phyloP scores from a whole-genome alignment of 2,797 vertebrate genomes.

The Tokudaia tokunoshimensis region DNA sequence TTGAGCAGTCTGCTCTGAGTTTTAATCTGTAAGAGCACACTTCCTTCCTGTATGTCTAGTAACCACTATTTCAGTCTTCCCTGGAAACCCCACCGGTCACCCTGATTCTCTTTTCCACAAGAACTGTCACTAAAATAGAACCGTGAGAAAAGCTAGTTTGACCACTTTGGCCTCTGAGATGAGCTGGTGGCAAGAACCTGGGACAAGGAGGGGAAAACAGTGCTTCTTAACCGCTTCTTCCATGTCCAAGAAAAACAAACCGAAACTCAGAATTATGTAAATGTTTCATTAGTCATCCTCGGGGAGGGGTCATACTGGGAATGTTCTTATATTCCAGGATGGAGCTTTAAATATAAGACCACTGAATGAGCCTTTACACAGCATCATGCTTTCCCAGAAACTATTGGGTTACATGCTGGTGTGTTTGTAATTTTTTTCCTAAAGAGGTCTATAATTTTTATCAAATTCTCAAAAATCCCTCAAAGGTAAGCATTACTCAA shows the following conservation, averaged over 20 bases:
- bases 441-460: not conserved
- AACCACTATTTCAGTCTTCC: slow-evolving; percentile 60
- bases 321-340: slow-evolving; percentile 33
- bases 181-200: not conserved
- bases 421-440: slow-evolving; percentile 23
- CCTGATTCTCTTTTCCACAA: slow-evolving; percentile 49
- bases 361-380: slow-evolving; percentile 1
- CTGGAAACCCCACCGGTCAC: slow-evolving; percentile 59
- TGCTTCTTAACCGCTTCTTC: not conserved
- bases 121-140: slow-evolving; percentile 74
- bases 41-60: slow-evolving; percentile 76
- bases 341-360: slow-evolving; percentile 15
- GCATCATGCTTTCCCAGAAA: not conserved
- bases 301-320: slow-evolving; percentile 16
- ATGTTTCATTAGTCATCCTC: slow-evolving; percentile 12
- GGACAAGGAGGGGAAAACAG: not conserved
- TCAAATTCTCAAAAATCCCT: not conserved
- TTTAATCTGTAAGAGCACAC: slow-evolving; percentile 70
- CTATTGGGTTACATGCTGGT: not conserved
- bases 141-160: slow-evolving; percentile 61
- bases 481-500: slow-evolving; percentile 14
- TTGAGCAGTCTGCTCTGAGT: not conserved
- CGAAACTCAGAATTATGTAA: not conserved
- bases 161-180: slow-evolving; percentile 49
- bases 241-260: slow-evolving; percentile 61